Percentiles rank a stretch among this genome's conserved stretches.
Conservation (phyloP, 1,140 invertebrate genomes). For the Zaprionus kolodkinae region DNA sequence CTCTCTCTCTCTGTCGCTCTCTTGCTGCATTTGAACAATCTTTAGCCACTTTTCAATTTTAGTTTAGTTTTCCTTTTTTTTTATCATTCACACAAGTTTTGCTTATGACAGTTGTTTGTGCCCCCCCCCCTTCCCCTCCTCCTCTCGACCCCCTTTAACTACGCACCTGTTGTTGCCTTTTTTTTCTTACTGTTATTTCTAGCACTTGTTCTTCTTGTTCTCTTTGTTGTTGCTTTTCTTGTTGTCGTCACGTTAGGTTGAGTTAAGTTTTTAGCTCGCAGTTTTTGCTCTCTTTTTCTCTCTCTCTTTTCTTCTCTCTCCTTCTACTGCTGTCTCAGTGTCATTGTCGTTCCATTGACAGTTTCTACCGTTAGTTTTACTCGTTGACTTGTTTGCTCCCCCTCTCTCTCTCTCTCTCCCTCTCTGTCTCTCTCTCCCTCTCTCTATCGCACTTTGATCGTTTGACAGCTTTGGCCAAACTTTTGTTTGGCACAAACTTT, state of each 20-base stretch:
- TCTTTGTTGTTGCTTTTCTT: conserved; percentile 15
- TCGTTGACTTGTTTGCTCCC: conserved; percentile 12
- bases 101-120: conserved; percentile 48
- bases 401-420: not conserved
- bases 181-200: conserved; percentile 20
- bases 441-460: conserved; percentile 23
- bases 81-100: too few relatives aligned
- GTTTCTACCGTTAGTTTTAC: conserved; percentile 63
- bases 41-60: conserved; percentile 23
- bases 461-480: conserved; percentile 44
- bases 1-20: not conserved
- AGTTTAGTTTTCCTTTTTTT: too few relatives aligned
- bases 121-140: not conserved
- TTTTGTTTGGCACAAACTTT: conserved; percentile 56
- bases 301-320: too few relatives aligned
- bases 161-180: conserved; percentile 42
- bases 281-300: conserved; percentile 39
- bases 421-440: not conserved
- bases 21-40: not conserved
- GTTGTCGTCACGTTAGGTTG: conserved; percentile 64
- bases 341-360: conserved; percentile 61
- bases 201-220: conserved; percentile 9
- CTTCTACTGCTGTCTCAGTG: not conserved
- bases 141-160: not conserved
- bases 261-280: conserved; percentile 55